A percentile compares a stretch with the other conserved stretches of the same genome.
phyloP scores from a whole-genome alignment of 1,140 invertebrate species.

The Drosophila mayri region DNA sequence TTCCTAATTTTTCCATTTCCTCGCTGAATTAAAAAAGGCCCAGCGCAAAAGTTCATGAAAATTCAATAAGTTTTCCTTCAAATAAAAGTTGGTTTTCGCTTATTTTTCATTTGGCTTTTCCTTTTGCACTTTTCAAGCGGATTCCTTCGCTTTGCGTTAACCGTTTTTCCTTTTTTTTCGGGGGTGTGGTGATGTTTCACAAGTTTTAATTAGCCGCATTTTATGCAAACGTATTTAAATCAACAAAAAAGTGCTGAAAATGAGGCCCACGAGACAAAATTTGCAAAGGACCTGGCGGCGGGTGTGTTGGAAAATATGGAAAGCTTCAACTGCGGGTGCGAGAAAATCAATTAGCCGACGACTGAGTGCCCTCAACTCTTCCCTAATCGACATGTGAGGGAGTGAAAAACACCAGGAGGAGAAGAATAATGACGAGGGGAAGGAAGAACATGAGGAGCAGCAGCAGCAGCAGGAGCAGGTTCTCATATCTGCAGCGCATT shows the following conservation, averaged over 20 bases:
- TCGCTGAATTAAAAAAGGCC: slow-evolving; percentile 4
- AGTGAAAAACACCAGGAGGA: not conserved
- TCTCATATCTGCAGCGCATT: slow-evolving; percentile 33
- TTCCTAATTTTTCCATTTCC: slow-evolving; percentile 10
- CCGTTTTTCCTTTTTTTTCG: slow-evolving; percentile 15
- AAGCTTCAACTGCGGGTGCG: slow-evolving; percentile 33
- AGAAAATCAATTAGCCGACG: slow-evolving; percentile 73
- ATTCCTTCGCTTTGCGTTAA: slow-evolving; percentile 27
- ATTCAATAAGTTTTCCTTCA: slow-evolving; percentile 71
- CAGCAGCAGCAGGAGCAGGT: not conserved
- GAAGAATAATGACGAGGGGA: not conserved
- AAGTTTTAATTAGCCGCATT: slow-evolving; percentile 81
- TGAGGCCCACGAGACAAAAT: slow-evolving; percentile 25
- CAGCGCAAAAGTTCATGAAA: slow-evolving; percentile 63
- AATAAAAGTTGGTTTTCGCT: slow-evolving; percentile 56
- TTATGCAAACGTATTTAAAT: slow-evolving; percentile 75
- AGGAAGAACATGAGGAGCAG: not conserved
- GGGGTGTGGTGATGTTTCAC: slow-evolving; percentile 32
- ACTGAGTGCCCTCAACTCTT: slow-evolving; percentile 29
- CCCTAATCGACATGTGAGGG: slow-evolving; percentile 37
- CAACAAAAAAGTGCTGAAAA: slow-evolving; percentile 47
- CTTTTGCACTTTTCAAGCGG: slow-evolving; percentile 15
- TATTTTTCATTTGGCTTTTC: slow-evolving; percentile 29
- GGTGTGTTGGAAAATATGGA: slow-evolving; percentile 2
- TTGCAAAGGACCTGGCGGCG: slow-evolving; percentile 1